Conservation (phyloP, 2,113 vertebrate genomes). For the Chrysochloris asiatica region DNA sequence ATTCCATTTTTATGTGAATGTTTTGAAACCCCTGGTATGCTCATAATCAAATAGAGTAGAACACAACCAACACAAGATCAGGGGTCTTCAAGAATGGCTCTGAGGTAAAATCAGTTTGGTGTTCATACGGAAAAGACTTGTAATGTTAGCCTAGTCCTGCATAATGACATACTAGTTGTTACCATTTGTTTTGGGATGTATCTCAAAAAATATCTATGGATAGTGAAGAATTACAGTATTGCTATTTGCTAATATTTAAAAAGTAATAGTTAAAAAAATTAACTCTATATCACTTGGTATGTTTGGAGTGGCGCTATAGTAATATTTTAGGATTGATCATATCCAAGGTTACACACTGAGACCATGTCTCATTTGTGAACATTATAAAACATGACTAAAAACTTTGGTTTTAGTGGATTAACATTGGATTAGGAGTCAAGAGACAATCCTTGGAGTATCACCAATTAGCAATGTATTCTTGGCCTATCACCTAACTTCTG, state of each 20-base stretch:
- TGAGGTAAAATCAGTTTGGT: background rate
- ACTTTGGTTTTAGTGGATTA: background rate
- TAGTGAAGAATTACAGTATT: background rate
- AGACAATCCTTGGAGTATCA: background rate
- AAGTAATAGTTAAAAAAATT: too few species aligned
- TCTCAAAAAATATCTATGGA: background rate
- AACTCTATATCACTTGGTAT: constrained; percentile 14
- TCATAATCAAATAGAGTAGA: background rate
- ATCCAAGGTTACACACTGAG: background rate
- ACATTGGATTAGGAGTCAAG: constrained; percentile 17
- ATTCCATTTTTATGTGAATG: too few species aligned
- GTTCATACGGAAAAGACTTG: background rate
- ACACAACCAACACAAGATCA: background rate
- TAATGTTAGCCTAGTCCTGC: background rate
- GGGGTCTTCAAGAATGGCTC: background rate
- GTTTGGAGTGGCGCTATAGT: background rate
- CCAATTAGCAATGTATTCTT: constrained; percentile 12
- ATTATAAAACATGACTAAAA: background rate
- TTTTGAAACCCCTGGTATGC: background rate
- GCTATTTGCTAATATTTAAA: background rate
- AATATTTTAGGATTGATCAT: background rate
- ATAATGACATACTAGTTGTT: background rate
- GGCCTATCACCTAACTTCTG: background rate
- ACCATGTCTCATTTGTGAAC: background rate
- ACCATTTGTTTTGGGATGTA: background rate